Base-by-base conservation (phyloP, 2,797 vertebrate species). In the Clarias laeviceps region DNA sequence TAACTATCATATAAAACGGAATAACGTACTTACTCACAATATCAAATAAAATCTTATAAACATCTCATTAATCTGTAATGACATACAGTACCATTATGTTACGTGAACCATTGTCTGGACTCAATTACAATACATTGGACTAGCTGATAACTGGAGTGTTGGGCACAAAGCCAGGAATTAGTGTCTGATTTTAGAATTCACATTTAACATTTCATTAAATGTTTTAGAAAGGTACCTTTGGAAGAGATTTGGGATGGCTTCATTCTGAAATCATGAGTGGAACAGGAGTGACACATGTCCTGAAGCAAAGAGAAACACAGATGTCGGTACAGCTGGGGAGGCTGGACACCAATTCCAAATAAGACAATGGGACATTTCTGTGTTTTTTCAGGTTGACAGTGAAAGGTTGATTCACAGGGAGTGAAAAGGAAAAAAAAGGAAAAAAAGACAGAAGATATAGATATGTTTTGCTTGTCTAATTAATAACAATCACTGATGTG, bases 291-390 rank as follows among this genome's bases (percentile, higher is more conserved):
- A 79, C 86, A 87, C 87, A 70, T 84, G 88, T 87, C 87, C 64
- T 70, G 59, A 84, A 72, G 83, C 88, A 83, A 81, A 87, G 90
- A 84, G 87, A 89, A 91, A 84, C 50, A 88, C 82, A 88, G 88
- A 87, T 88, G 89, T 87, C 80, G 18, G 56, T 40, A 72, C 87
- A 87, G 83, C 83, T 87, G 88, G 86, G 62, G 37, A 59, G 87
- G 82, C 81, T 8, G 83, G 77, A 24, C 82, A 82, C 82, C 29
- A 76, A 65, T 57, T 78, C 40, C 18, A 64, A 61, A 45, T 32
- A 68, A 73, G 57, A 84, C 68, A 54, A 83, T 45, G 68, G 84
- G 70, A 59, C 27, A 22, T 69, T 77, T 27, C 73, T 82, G 70
- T 29, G 59, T 88, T 82, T 82, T 81, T 82, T 54, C 4, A 69